phyloP scores from a whole-genome alignment of 2,113 vertebrate genomes.

The Oxyruncus cristatus region DNA sequence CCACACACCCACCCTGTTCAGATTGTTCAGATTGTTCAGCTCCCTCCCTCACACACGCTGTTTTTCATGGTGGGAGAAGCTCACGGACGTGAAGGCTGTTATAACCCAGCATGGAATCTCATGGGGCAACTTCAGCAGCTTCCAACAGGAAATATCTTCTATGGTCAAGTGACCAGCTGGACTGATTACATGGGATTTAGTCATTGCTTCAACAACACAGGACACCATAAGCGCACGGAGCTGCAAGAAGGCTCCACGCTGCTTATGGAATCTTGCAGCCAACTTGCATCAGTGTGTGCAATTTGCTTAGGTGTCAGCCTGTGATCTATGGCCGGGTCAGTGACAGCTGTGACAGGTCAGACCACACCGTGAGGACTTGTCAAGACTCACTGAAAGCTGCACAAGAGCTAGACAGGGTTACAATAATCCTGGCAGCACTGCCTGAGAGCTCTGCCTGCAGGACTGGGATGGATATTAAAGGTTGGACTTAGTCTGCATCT shows the following conservation, averaged over 20 bases:
- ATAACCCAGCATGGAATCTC: not conserved
- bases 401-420: not conserved
- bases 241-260: not conserved
- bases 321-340: not conserved
- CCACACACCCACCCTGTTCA: not conserved
- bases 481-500: not conserved
- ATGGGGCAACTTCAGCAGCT: not conserved
- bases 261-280: not conserved
- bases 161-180: not conserved
- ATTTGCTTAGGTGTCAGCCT: not conserved
- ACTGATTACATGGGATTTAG: accelerated
- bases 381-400: not conserved
- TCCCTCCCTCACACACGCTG: not conserved
- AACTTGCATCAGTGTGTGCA: not conserved
- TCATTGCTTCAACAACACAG: not conserved
- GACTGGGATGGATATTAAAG: not conserved
- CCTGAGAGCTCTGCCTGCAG: not conserved
- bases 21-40: not conserved
- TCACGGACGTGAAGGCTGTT: not conserved
- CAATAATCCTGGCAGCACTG: not conserved
- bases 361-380: accelerated
- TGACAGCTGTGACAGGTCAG: not conserved
- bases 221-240: not conserved
- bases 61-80: not conserved
- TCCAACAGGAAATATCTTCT: not conserved